phyloP scores from a whole-genome alignment of 1,140 invertebrate genomes.

The Marisa cornuarietis region DNA sequence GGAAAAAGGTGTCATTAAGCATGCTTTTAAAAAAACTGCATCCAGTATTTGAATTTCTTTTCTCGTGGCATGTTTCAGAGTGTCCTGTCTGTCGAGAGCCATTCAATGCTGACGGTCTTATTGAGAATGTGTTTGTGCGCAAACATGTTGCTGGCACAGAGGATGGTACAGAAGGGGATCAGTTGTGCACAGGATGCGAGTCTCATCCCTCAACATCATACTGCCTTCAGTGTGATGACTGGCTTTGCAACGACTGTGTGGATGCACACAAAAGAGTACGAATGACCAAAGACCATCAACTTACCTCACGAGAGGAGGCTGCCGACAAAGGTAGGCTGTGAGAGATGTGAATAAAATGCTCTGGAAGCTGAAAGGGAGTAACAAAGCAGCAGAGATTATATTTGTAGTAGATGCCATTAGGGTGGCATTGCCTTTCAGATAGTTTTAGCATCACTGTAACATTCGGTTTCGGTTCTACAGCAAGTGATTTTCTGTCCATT shows the following conservation, averaged over 20 bases:
- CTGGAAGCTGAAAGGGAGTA: neutral
- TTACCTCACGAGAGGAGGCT: constrained; percentile 14
- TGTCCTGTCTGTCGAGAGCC: constrained; percentile 75
- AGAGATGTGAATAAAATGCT: constrained; percentile 9
- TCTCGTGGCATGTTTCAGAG: constrained; percentile 34
- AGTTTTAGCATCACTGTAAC: too few relatives aligned
- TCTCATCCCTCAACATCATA: constrained; percentile 85
- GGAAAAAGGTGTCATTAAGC: constrained; percentile 1
- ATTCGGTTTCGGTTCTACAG: too few relatives aligned
- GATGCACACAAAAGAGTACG: constrained; percentile 78
- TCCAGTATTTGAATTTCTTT: constrained; percentile 24
- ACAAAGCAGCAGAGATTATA: neutral
- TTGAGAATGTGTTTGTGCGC: constrained; percentile 80
- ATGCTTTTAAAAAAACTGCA: constrained; percentile 14
- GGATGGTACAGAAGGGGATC: constrained; percentile 40
- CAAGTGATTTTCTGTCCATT: too few relatives aligned
- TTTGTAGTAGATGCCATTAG: neutral
- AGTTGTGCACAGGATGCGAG: constrained; percentile 84
- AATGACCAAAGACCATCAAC: constrained; percentile 86
- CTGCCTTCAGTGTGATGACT: constrained; percentile 89
- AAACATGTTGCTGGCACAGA: constrained; percentile 66
- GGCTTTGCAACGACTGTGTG: constrained; percentile 90
- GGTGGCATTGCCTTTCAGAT: too few relatives aligned
- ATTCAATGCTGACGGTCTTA: constrained; percentile 73
- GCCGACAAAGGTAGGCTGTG: constrained; percentile 24